Base-by-base conservation (phyloP, 2,888 invertebrate genomes). In the Abscondita cerata region DNA sequence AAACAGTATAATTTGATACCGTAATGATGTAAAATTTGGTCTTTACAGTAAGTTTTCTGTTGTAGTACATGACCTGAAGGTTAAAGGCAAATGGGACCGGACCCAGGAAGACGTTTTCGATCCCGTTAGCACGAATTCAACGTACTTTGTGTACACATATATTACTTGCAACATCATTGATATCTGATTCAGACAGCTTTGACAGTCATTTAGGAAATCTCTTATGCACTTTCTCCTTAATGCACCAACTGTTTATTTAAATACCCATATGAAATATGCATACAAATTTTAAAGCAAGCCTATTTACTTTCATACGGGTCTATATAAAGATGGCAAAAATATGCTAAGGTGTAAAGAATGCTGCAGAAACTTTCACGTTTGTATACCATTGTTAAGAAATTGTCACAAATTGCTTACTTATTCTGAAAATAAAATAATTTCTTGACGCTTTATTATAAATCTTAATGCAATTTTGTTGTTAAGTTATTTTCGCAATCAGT, bases 41-140 rank as follows among this genome's bases (percentile, higher is more conserved):
- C 25, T 25, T 41, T 31, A 25, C 11, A 33, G 41, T 41, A n/a
- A 44, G 53, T 53, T 31, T 41, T 41, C 13, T 52, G 18, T 50
- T 47, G 25, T 52, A 47, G 50, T 57, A 46, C 44, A 52, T 40
- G 56, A 62, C 57, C 62, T 36, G 33, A 51, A 48, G 62, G 62
- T 62, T 52, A 62, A 36, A 62, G 56, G 62, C 56, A 38, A 56
- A 56, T 56, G 56, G 53, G 62, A 57, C 61, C 56, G 55, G 52
- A 61, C 61, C 51, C 52, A 51, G 56, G 62, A 56, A 62, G 56
- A 47, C 52, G 47, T 31, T 54, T 62, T 46, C 51, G 56, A 52
- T 62, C 52, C 57, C 62, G 62, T 62, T 62, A 57, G 47, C 52
- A 48, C 38, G 34, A 40, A 57, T 57, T 55, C 41, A 38, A 34